A percentile compares a stretch with the other conserved stretches of the same genome.
These are phyloP conservation scores for Cynopterus brachyotis DNA, from an alignment of 2,113 vertebrate species.

Conservation along the genomic window DNA sequence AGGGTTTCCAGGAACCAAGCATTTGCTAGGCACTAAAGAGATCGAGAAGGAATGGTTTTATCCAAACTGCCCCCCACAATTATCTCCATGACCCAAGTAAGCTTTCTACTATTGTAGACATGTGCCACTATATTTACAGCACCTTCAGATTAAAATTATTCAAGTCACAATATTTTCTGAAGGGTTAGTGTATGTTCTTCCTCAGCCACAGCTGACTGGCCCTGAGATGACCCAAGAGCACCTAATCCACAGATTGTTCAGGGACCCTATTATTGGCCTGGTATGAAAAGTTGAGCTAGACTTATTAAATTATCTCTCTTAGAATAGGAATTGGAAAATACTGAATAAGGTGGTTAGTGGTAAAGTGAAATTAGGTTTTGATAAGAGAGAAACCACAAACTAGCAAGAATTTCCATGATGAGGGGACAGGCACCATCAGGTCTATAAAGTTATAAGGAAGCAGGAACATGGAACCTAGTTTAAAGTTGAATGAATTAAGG, in stretches of 20 bases:
- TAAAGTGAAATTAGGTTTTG: neutral
- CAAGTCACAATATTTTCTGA: neutral
- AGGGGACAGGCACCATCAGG: neutral
- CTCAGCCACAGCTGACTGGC: neutral
- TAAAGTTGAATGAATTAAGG: neutral
- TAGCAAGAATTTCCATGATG: neutral
- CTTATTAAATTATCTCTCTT: neutral
- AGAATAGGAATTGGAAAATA: neutral
- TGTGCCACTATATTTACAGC: neutral
- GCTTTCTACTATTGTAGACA: neutral
- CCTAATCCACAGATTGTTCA: neutral
- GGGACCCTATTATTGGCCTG: neutral
- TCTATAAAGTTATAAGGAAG: neutral
- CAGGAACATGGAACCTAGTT: neutral
- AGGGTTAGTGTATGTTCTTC: neutral
- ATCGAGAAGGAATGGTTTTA: neutral
- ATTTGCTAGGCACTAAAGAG: neutral
- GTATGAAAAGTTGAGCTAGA: neutral
- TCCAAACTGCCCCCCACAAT: neutral
- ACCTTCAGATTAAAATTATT: neutral
- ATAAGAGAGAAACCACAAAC: neutral
- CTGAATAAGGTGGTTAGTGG: neutral
- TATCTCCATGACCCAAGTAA: neutral
- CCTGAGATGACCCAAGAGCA: neutral
- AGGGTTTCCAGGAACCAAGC: neutral